These are phyloP conservation scores for Cavia porcellus DNA, from an alignment of 2,113 vertebrate genomes.

Conservation along the genomic window DNA sequence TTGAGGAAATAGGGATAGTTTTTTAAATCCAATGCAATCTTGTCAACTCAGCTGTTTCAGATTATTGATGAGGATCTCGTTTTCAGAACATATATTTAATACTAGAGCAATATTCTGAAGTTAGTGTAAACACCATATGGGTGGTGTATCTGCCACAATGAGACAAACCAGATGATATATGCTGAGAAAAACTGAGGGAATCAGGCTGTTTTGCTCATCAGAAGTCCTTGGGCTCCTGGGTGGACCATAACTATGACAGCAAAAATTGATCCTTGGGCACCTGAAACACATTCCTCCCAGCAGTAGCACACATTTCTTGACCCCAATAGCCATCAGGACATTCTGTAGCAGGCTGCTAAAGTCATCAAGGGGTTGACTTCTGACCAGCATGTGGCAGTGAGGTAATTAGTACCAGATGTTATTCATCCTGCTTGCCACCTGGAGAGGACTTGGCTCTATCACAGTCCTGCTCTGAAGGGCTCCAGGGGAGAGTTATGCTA, in stretches of 20 bases:
- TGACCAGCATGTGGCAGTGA: not conserved
- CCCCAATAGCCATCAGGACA: not conserved
- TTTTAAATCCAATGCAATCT: not conserved
- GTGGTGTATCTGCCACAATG: not conserved
- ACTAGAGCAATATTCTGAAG: not conserved
- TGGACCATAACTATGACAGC: no score
- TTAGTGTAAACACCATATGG: not conserved
- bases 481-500: not conserved
- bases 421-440: not conserved
- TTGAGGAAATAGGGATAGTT: not conserved
- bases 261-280: not conserved
- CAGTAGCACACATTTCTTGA: not conserved
- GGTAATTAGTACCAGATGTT: not conserved
- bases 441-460: not conserved
- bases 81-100: not conserved
- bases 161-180: not conserved
- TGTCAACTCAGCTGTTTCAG: conserved; percentile 9
- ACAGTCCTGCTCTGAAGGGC: not conserved
- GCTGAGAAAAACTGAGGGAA: not conserved
- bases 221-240: not conserved
- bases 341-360: not conserved
- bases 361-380: not conserved
- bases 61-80: conserved; percentile 18
- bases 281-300: not conserved
- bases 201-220: not conserved